Conservation (phyloP, 2,113 vertebrate species). For the Cololabis saira region DNA sequence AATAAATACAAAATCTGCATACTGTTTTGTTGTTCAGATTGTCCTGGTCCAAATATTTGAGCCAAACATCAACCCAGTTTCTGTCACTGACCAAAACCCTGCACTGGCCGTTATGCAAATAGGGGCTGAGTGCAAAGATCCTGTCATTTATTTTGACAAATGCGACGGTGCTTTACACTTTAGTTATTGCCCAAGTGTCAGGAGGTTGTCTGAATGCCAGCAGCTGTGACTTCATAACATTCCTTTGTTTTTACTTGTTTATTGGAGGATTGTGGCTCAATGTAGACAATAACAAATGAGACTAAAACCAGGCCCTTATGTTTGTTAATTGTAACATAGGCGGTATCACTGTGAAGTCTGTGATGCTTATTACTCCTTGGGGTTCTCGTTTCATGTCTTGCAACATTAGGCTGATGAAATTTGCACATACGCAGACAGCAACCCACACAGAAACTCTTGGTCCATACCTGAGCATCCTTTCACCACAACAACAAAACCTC, state of each 20-base stretch:
- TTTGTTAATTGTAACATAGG: background rate
- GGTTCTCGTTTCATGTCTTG: background rate
- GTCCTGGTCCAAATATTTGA: background rate
- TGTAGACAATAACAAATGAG: background rate
- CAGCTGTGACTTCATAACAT: background rate
- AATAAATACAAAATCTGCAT: too few relatives aligned
- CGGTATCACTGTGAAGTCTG: background rate
- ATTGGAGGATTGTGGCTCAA: background rate
- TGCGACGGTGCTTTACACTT: background rate
- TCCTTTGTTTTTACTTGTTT: background rate
- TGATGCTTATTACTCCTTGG: background rate
- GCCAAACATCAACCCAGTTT: too few relatives aligned
- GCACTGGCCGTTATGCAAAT: too few relatives aligned
- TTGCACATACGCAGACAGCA: slow-evolving; percentile 46
- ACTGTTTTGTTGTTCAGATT: background rate
- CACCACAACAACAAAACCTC: too few relatives aligned
- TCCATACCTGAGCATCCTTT: slow-evolving; percentile 31
- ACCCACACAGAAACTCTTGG: background rate
- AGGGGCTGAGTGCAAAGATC: slow-evolving; percentile 6
- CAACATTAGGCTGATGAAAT: background rate
- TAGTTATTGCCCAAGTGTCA: background rate
- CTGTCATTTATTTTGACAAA: slow-evolving; percentile 17
- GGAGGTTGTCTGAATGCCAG: background rate
- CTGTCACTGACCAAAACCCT: too few relatives aligned
- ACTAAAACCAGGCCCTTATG: background rate